Evolutionary conservation across 2,797 vertebrate genomes (phyloP).

Genomic region (Diplodus sargus): DNA sequence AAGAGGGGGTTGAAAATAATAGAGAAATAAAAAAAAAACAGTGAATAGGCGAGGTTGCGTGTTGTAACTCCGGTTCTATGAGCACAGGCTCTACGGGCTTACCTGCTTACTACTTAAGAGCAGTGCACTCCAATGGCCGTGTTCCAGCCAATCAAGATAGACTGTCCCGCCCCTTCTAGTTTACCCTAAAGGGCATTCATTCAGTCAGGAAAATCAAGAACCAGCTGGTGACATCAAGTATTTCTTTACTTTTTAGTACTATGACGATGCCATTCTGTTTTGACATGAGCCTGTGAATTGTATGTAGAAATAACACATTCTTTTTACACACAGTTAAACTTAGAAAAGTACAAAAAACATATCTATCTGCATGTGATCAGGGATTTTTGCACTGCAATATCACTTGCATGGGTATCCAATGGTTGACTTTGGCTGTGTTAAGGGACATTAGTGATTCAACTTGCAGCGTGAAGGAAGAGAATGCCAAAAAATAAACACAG

Average conservation of each 20-base stretch:
- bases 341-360: neutral
- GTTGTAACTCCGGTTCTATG: neutral
- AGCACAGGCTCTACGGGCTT: neutral
- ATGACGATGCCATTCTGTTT: neutral
- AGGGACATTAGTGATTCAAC: neutral
- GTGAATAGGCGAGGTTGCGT: neutral
- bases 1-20: conserved; percentile 23
- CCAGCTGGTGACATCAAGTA: no score
- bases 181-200: neutral
- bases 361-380: neutral
- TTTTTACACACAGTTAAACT: neutral
- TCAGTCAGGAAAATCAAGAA: no score
- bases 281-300: neutral
- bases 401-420: neutral
- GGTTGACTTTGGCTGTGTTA: neutral
- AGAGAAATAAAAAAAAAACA: conserved; percentile 6
- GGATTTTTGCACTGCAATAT: neutral
- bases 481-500: neutral
- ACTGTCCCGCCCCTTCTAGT: neutral
- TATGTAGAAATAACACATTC: neutral
- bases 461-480: neutral
- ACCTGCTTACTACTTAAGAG: neutral
- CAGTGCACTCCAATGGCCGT: no score
- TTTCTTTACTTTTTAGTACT: neutral
- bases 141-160: neutral